Evolutionary conservation across 2,888 invertebrate species (phyloP).

Genomic region (Venusia cambrica): DNA sequence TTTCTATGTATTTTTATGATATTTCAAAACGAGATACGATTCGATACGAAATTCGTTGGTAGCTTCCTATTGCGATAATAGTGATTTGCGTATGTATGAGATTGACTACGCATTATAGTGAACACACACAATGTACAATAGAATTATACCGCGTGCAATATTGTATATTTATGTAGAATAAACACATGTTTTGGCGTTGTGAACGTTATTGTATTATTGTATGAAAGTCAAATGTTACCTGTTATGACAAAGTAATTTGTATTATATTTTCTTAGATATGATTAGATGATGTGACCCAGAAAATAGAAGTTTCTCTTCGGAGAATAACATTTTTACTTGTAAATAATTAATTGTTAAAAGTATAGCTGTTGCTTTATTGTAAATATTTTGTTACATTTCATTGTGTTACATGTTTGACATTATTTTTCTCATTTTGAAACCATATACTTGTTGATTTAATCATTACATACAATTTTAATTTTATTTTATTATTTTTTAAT

Average conservation of each 20-base stretch:
- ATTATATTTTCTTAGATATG: slow-evolving; percentile 62
- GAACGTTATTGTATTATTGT: slow-evolving; percentile 79
- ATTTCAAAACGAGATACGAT: slow-evolving; percentile 54
- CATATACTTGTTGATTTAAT: slow-evolving; percentile 56
- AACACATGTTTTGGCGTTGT: slow-evolving; percentile 77
- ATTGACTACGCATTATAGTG: slow-evolving; percentile 58
- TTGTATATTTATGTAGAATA: slow-evolving; percentile 66
- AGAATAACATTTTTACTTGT: slow-evolving; percentile 55
- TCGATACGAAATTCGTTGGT: slow-evolving; percentile 60
- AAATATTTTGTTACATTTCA: slow-evolving; percentile 72
- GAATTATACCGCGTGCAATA: slow-evolving; percentile 77
- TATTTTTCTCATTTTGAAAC: slow-evolving; percentile 51
- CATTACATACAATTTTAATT: slow-evolving; percentile 44
- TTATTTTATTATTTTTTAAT: slow-evolving; percentile 40
- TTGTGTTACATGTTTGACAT: slow-evolving; percentile 64
- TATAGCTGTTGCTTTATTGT: slow-evolving; percentile 77
- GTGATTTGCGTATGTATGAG: slow-evolving; percentile 52
- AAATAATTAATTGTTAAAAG: slow-evolving; percentile 77
- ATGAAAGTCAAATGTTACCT: slow-evolving; percentile 81
- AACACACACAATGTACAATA: slow-evolving; percentile 65
- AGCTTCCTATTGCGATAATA: slow-evolving; percentile 65
- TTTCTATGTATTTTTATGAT: slow-evolving; percentile 45
- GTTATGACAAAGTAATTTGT: slow-evolving; percentile 79
- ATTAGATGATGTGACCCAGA: slow-evolving; percentile 50
- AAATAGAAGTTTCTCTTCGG: slow-evolving; percentile 53